Evolutionary conservation across 2,888 invertebrate genomes (phyloP), one percentile per base, ranked within the genome.

Genomic region (Sclerodermus sp.): DNA sequence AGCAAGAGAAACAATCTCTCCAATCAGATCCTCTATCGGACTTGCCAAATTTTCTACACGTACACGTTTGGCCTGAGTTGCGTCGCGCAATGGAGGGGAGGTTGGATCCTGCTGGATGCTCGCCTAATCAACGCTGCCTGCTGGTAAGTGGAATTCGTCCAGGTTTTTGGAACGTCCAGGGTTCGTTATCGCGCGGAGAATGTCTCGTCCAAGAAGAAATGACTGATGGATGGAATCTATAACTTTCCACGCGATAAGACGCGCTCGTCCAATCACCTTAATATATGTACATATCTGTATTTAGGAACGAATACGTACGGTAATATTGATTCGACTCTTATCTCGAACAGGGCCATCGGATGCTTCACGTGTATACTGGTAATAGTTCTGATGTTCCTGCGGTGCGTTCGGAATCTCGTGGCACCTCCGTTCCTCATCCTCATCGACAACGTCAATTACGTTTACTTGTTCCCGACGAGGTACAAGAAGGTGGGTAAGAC

Each of bases 381-480:
- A 10, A 50, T 15, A 62, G 30, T 64, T 13, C 62, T 79, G 1
- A 55, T 71, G 0, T 16, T 66, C 15, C 69, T 85, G 13, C 81
- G 83, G 5, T 79, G 81, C 0, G 68, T 83, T 0, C 76, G 82
- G 44, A 86, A 85, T 64, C 64, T 84, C 12, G 74, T 84, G 29
- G 82, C 85, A 0, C 73, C 84, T 0, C 87, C 87, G 0, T 83
- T 83, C 63, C 79, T 84, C 66, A 73, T 87, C 12, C 76, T 80
- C 58, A 79, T 84, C 1, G 88, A 88, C 60, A 80, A 80, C 6
- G 82, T 83, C 50, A 81, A 80, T 34, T 76, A 80, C 38, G 83
- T 84, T 1, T 87, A 87, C 64, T 73, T 80, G 41, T 85, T 86
- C 67, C 79, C 83, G 8, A 87, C 86, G 1, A 80, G 85, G 62